Base-by-base conservation (phyloP, 2,888 invertebrate genomes). In the Hoplodrina blanda region DNA sequence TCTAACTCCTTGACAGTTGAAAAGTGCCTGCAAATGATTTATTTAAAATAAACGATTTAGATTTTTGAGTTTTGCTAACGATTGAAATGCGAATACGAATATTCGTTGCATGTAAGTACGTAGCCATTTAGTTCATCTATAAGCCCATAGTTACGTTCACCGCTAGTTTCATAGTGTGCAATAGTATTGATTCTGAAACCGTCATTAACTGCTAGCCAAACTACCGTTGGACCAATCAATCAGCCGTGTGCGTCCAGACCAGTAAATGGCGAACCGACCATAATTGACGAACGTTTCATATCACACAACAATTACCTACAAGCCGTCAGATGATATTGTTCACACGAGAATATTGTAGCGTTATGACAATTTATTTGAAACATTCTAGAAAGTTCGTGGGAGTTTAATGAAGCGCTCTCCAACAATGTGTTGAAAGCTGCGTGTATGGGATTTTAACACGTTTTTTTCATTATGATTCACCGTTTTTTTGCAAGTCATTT, bases 311-410 rank as follows among this genome's bases (percentile, higher is more conserved):
- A 83, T 83, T 66, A 81, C 66, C 11, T 37, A 56, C 49, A 30
- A 68, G 25, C 52, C 15, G 15, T 8, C 65, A 52, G 19, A 20
- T 68, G 68, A 65, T 52, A 70, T 55, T 41, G 57, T 84, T 84
- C 86, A 77, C 86, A 84, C 70, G 85, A 73, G 57, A 70, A 62
- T 56, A 33, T 37, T 13, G 19, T 44, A 25, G 20, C 20, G 7
- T 65, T 70, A 73, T 72, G 81, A 74, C 85, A 83, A 63, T 70
- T 68, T 67, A 81, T 76, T 69, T 49, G 61, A 53, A 70, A 66
- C 78, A 33, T 70, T 70, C 69, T 76, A 78, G 83, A 83, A 83
- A 83, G 84, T 83, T 74, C 70, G 76, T 85, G 83, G 49, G 83
- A 85, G 74, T 57, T 77, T 76, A 77, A 77, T 71, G 61, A 63